These are phyloP conservation scores for Neoarius graeffei DNA, from an alignment of 2,113 vertebrate genomes.

Conservation along the genomic window DNA sequence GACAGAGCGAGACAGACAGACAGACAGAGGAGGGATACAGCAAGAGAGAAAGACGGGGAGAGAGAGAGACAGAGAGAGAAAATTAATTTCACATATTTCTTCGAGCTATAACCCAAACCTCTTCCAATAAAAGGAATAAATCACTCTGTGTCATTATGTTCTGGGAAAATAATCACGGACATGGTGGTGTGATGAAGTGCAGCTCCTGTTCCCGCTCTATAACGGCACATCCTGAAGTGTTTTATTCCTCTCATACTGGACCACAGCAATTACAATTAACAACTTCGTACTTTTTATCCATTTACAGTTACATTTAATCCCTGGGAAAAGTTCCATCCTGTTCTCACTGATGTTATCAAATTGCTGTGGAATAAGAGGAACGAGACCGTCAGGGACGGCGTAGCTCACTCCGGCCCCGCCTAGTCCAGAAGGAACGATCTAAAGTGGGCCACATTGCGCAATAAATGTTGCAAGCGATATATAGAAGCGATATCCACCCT, in stretches of 20 bases:
- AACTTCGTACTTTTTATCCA: background rate
- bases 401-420: too few species aligned
- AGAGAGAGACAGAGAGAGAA: background rate
- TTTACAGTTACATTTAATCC: background rate
- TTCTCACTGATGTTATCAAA: background rate
- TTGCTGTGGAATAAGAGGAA: background rate
- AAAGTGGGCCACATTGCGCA: too few species aligned
- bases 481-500: too few species aligned
- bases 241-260: background rate
- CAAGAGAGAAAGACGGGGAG: background rate
- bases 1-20: background rate
- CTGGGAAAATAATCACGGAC: background rate
- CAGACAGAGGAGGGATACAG: too few species aligned
- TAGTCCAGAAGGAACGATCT: too few species aligned
- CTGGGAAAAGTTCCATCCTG: too few species aligned
- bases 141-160: background rate
- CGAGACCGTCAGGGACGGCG: too few species aligned
- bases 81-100: background rate
- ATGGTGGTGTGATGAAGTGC: background rate
- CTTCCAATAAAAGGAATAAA: background rate
- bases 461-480: too few species aligned
- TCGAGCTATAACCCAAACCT: background rate
- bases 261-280: background rate
- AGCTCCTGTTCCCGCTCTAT: background rate
- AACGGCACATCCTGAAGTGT: background rate